Evolutionary conservation across 2,113 vertebrate species (phyloP).

Genomic region (Misgurnus mizolepis): DNA sequence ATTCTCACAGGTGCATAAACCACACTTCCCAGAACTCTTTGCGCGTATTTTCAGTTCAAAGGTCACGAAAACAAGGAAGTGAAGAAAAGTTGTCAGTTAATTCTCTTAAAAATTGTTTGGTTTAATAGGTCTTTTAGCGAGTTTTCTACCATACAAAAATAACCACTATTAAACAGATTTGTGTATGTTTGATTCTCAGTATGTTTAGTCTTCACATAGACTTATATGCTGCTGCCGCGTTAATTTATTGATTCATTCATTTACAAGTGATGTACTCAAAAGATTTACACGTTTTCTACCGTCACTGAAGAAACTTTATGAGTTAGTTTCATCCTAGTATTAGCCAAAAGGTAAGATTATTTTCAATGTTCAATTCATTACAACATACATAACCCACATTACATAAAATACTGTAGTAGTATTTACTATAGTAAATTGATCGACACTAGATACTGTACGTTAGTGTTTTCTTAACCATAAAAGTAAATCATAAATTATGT

Average conservation of each 20-base stretch:
- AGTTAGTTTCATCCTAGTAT: neutral
- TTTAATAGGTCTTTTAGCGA: neutral
- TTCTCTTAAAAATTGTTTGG: constrained; percentile 27
- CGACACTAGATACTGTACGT: too few relatives aligned
- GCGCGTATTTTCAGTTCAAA: constrained; percentile 2
- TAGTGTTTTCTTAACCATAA: too few relatives aligned
- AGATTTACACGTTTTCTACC: neutral
- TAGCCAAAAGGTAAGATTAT: neutral
- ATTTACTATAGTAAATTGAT: too few relatives aligned
- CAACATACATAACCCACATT: too few relatives aligned
- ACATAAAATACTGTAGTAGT: too few relatives aligned
- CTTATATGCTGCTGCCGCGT: neutral
- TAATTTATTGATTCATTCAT: neutral
- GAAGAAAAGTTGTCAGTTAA: neutral
- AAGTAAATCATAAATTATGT: too few relatives aligned
- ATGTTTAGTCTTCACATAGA: neutral
- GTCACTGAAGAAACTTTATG: neutral
- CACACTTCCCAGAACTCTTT: constrained; percentile 70
- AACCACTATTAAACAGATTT: neutral
- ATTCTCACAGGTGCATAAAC: constrained; percentile 40
- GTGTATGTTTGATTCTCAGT: neutral
- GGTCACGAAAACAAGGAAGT: constrained; percentile 69
- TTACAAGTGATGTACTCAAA: neutral
- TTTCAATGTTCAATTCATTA: neutral
- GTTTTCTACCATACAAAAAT: neutral